Evolutionary conservation across 2,888 invertebrate genomes (phyloP), one percentile per base, ranked within the genome.

Genomic region (Andrena camellia): DNA sequence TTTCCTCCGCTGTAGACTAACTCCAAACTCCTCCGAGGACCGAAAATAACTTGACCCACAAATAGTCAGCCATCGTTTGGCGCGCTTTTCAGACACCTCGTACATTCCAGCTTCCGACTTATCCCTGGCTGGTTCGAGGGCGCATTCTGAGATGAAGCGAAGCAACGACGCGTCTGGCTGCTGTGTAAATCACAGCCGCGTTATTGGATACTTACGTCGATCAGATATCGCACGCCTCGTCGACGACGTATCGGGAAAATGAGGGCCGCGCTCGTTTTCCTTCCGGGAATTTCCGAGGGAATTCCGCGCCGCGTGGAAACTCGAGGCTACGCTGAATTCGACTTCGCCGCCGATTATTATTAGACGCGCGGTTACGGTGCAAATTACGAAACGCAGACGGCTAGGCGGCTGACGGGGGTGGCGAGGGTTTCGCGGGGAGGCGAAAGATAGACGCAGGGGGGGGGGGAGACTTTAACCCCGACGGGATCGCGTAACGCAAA

Each of bases 201-300:
- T 88, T 88, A 88, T 86, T 81, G 88, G 85, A 83, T 85, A 81
- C 75, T 83, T 71, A 78, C 81, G 83, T 81, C 88, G 86, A 88
- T 86, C 88, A 74, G 78, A 67, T 81, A 76, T 83, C 84, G 71
- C 68, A 72, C 52, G 52, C 52, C 54, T 29, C 23, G 69, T 67
- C 86, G 74, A 70, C 71, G 86, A 76, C 73, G 78, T 83, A 80
- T 81, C 73, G 68, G 10, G 80, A 84, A 85, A 88, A 88, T 86
- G 79, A 83, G 74, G 75, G 57, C 35, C 66, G 63, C 54, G 62
- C 75, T 76, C 74, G 76, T 77, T 80, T 81, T 64, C 81, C 60
- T 77, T 67, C 54, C 77, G 26, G 83, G 87, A 87, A 85, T 88
- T 88, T 81, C 67, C 57, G 72, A 35, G 50, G 66, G 74, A 80